Evolutionary conservation across 2,797 vertebrate genomes (phyloP), one percentile per base, ranked within the genome.

Genomic region (Acrossocheilus wenchowensis): DNA sequence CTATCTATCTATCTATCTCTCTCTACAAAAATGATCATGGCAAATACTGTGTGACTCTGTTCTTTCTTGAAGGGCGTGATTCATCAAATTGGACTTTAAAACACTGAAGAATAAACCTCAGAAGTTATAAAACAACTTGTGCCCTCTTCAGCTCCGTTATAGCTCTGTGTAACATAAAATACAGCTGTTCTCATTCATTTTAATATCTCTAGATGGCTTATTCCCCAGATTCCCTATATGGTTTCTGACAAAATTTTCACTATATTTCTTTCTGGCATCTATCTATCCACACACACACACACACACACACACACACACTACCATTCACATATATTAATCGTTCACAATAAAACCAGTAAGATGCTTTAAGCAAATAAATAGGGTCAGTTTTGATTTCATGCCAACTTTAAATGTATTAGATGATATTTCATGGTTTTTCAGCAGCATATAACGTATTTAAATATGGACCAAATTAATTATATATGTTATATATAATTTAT

Each of bases 121-220:
- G 6, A 60, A 6, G 5, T 74, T 66, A 15, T 5, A 0, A 66
- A n/a, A 21, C 64, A 48, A 41, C 48, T 21, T 45, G 23, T 75
- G 45, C 57, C 54, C 48, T 68, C 30, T 41, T 78, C 34, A 52
- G 26, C 52, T 57, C 4, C 23, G 17, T 68, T 54, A 26, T 62
- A 57, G 45, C 50, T 72, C 45, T 43, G 54, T 57, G 69, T 75
- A 43, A 72, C 15, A 23, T 57, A 34, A 54, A 82, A 86, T 45
- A 79, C 64, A 81, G 21, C 43, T 64, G 69, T 84, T 83, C 68
- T 73, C 19, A 43, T 86, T 88, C 26, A 86, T 82, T 87, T 41
- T 45, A 17, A 82, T 62, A 36, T 50, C n/a, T 84, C 69, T 74
- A 64, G 8, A 23, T 75, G 36, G 36, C 34, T 57, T 52, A n/a